These are phyloP conservation scores for Chrysemys picta DNA, from an alignment of 2,113 vertebrate genomes.

Conservation along the genomic window DNA sequence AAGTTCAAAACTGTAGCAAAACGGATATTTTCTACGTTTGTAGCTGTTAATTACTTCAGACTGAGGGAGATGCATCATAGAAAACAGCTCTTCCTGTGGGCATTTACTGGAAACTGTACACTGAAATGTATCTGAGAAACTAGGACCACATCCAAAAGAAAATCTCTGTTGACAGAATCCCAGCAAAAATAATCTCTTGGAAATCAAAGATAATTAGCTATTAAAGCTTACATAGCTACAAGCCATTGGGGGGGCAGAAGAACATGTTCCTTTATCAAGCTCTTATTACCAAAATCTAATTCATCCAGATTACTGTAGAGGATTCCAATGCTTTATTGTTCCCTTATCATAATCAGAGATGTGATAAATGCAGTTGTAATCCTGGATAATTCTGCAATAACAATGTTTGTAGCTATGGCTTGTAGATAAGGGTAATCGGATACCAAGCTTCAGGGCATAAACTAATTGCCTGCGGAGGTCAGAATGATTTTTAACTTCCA, in stretches of 20 bases:
- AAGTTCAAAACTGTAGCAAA: slow-evolving; percentile 42
- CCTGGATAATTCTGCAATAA: slow-evolving; percentile 23
- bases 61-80: background rate
- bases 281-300: slow-evolving; percentile 41
- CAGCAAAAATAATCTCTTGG: slow-evolving; percentile 49
- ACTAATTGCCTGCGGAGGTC: background rate
- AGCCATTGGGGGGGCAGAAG: background rate
- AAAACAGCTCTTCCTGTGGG: background rate
- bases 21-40: slow-evolving; percentile 25
- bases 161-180: slow-evolving; percentile 40
- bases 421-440: slow-evolving; percentile 27
- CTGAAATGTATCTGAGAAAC: slow-evolving; percentile 17
- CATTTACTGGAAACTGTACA: slow-evolving; percentile 14
- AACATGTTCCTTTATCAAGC: slow-evolving; percentile 5
- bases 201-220: slow-evolving; percentile 57
- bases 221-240: slow-evolving; percentile 37
- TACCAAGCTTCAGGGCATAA: slow-evolving; percentile 17
- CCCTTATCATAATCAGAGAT: slow-evolving; percentile 27
- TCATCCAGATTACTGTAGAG: slow-evolving; percentile 17
- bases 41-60: slow-evolving; percentile 50
- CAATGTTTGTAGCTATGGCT: slow-evolving; percentile 16
- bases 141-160: slow-evolving; percentile 11
- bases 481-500: background rate
- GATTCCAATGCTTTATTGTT: slow-evolving; percentile 41
- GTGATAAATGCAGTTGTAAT: slow-evolving; percentile 41